These are phyloP conservation scores for Stichopus horrens DNA, from an alignment of 53 echinoderm and acorn worm species.

Conservation along the genomic window DNA sequence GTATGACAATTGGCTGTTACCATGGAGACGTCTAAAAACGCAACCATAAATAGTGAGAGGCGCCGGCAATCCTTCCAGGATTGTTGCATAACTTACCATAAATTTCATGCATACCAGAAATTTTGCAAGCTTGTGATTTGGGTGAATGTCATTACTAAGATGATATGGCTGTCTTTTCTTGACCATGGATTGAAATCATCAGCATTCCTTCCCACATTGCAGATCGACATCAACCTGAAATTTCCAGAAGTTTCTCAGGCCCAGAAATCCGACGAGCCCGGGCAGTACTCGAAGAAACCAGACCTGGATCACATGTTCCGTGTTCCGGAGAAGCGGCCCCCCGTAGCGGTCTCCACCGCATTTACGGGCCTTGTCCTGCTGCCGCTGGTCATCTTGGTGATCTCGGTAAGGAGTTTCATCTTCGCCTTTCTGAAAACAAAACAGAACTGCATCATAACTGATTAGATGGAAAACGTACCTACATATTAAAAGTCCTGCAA, in stretches of 20 bases:
- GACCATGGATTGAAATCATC: background rate
- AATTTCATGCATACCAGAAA: no score
- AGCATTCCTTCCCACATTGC: background rate
- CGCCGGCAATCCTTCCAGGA: no score
- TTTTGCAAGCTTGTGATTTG: no score
- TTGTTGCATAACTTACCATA: no score
- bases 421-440: background rate
- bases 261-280: constrained; percentile 41
- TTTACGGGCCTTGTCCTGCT: constrained; percentile 76
- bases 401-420: constrained; percentile 61
- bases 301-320: constrained; percentile 94
- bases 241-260: constrained; percentile 77
- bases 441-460: background rate
- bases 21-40: no score
- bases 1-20: no score
- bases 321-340: constrained; percentile 87
- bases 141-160: background rate
- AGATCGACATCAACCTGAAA: constrained; percentile 86
- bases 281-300: constrained; percentile 70
- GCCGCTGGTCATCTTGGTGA: constrained; percentile 72
- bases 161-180: background rate
- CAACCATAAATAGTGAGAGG: no score
- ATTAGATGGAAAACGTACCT: background rate
- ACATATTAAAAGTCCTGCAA: no score
- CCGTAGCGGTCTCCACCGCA: constrained; percentile 74